Conservation (phyloP, 2,888 invertebrate genomes). For the Eudemis profundana region DNA sequence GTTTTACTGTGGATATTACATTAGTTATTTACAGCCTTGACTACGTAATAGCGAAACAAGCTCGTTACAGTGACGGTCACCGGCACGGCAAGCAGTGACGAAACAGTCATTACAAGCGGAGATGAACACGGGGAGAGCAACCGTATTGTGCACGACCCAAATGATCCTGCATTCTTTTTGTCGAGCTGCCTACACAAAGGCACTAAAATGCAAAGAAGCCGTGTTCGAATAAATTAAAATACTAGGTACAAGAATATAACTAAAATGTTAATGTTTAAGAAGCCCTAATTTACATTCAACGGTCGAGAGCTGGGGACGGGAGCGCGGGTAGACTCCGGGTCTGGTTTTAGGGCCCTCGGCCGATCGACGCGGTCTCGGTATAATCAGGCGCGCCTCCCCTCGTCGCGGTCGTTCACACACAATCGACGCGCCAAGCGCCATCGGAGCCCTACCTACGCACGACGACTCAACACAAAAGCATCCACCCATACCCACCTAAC, state of each 20-base stretch:
- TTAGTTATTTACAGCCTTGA: not conserved
- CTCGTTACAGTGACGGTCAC: conserved; percentile 44
- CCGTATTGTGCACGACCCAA: conserved; percentile 50
- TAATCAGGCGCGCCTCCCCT: conserved; percentile 81
- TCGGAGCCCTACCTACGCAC: conserved; percentile 78
- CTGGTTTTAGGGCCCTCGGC: conserved; percentile 77
- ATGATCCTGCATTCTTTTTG: conserved; percentile 48
- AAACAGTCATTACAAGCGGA: conserved; percentile 56
- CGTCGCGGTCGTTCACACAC: conserved; percentile 83
- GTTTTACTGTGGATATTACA: not conserved
- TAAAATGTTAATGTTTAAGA: conserved; percentile 59
- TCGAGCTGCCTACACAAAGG: conserved; percentile 42
- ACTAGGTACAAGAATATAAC: conserved; percentile 54
- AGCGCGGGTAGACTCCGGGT: conserved; percentile 55
- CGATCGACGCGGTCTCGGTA: conserved; percentile 76
- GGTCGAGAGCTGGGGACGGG: conserved; percentile 56
- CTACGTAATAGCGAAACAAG: not conserved
- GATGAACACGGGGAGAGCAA: conserved; percentile 54
- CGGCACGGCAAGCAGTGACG: conserved; percentile 49
- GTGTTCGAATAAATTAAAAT: conserved; percentile 52
- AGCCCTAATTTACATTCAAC: conserved; percentile 74
- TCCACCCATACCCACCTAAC: conserved; percentile 68
- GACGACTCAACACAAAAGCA: conserved; percentile 73
- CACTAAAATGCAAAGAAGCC: conserved; percentile 46
- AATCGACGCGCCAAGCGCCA: conserved; percentile 74